Conservation (phyloP, 2,888 invertebrate genomes). For the Gastrophysa polygoni region DNA sequence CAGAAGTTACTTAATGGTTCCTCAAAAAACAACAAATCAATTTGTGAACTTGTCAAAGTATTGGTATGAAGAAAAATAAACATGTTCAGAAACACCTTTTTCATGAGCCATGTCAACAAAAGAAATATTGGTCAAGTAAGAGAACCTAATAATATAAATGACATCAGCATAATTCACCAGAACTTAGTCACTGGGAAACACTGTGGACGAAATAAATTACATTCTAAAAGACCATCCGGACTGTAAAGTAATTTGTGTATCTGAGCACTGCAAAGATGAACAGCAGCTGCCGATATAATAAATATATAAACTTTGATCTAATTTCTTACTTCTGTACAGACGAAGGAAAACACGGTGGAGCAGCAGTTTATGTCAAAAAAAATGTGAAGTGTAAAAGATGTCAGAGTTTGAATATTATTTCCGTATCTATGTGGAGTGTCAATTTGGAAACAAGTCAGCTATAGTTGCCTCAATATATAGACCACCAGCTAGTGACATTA, state of each 20-base stretch:
- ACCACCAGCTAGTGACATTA: no score
- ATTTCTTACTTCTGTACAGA: neutral
- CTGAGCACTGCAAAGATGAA: neutral
- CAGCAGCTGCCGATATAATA: neutral
- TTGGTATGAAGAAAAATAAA: no score
- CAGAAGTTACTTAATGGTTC: conserved; percentile 13
- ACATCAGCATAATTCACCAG: neutral
- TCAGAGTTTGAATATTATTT: no score
- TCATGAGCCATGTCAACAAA: neutral
- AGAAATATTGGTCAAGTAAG: neutral
- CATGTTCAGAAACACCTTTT: neutral
- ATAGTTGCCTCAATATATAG: neutral
- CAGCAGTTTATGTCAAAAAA: neutral
- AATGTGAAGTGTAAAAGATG: no score
- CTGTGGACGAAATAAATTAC: neutral
- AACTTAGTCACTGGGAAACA: neutral
- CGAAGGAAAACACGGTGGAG: neutral
- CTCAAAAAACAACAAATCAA: conserved; percentile 8
- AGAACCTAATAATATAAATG: neutral
- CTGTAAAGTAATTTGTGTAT: neutral
- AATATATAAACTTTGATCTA: neutral
- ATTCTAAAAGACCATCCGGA: neutral
- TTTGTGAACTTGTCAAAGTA: no score
- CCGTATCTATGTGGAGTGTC: neutral
- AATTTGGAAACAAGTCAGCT: neutral